Evolutionary conservation across 2,797 vertebrate species (phyloP).

Genomic region (Tragelaphus eurycerus): DNA sequence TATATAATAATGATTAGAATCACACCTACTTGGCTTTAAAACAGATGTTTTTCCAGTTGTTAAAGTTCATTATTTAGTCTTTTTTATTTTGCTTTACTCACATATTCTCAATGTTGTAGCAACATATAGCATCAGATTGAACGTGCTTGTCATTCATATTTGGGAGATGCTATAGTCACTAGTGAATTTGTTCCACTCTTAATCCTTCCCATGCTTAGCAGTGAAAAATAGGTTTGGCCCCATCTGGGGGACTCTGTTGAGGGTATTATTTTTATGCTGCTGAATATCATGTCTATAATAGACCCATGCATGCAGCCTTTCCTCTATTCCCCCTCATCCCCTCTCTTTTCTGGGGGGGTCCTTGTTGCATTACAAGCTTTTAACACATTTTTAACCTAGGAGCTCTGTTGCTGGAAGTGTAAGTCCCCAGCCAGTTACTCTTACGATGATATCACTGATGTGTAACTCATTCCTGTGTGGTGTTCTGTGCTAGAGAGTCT

Average conservation of each 20-base stretch:
- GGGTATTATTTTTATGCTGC: conserved; percentile 62
- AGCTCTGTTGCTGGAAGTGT: background rate
- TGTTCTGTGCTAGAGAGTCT: conserved; percentile 41
- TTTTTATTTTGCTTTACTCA: conserved; percentile 24
- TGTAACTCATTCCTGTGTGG: background rate
- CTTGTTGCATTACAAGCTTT: conserved; percentile 63
- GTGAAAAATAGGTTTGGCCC: conserved; percentile 45
- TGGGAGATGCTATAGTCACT: conserved; percentile 45
- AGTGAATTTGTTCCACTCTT: conserved; percentile 6
- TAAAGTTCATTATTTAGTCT: conserved; percentile 39
- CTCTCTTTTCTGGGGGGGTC: background rate
- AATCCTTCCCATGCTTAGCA: background rate
- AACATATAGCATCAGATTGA: conserved; percentile 61
- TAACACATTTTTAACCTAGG: conserved; percentile 56
- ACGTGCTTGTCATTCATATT: conserved; percentile 61
- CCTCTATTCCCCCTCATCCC: background rate
- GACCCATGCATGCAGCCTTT: conserved; percentile 61
- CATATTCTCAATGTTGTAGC: conserved; percentile 54
- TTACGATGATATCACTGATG: background rate
- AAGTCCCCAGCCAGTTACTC: background rate
- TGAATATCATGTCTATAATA: conserved; percentile 60
- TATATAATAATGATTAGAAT: conserved; percentile 68
- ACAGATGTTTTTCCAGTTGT: conserved; percentile 65
- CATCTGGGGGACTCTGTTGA: conserved; percentile 18
- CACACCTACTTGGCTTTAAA: conserved; percentile 77